Evolutionary conservation across 2,888 invertebrate species (phyloP).

Genomic region (Andrena hattorfiana): DNA sequence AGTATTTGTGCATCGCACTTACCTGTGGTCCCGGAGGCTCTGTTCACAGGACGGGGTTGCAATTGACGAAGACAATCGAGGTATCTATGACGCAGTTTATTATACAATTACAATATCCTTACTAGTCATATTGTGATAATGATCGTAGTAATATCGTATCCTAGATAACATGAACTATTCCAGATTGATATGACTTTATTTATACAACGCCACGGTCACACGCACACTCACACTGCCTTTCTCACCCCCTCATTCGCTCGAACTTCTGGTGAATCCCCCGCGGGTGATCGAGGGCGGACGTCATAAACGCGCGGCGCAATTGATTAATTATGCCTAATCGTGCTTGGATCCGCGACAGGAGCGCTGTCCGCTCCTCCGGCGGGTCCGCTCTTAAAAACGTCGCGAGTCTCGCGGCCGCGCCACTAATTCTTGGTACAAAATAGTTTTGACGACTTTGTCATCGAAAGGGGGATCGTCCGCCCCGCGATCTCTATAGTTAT

Average conservation of each 20-base stretch:
- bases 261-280: constrained; percentile 6
- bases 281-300: constrained; percentile 20
- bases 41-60: not conserved
- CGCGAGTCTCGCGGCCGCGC: constrained; percentile 45
- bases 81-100: constrained; percentile 82
- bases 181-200: constrained; percentile 85
- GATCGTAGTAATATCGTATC: constrained; percentile 80
- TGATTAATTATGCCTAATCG: constrained; percentile 53
- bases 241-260: constrained; percentile 19
- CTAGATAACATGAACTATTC: constrained; percentile 82
- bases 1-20: no score
- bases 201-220: constrained; percentile 77
- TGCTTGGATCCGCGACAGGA: constrained; percentile 26
- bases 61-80: not conserved
- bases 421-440: constrained; percentile 77
- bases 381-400: constrained; percentile 47
- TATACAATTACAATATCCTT: constrained; percentile 84
- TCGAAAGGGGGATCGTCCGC: constrained; percentile 50
- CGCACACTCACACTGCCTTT: constrained; percentile 48
- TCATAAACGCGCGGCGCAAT: constrained; percentile 35
- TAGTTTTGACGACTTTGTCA: constrained; percentile 72
- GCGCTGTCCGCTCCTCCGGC: constrained; percentile 6
- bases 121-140: constrained; percentile 83
- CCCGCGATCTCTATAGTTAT: constrained; percentile 38
- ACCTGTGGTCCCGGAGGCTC: no score